phyloP scores from a whole-genome alignment of 1,140 invertebrate species.

The Listronotus bonariensis region DNA sequence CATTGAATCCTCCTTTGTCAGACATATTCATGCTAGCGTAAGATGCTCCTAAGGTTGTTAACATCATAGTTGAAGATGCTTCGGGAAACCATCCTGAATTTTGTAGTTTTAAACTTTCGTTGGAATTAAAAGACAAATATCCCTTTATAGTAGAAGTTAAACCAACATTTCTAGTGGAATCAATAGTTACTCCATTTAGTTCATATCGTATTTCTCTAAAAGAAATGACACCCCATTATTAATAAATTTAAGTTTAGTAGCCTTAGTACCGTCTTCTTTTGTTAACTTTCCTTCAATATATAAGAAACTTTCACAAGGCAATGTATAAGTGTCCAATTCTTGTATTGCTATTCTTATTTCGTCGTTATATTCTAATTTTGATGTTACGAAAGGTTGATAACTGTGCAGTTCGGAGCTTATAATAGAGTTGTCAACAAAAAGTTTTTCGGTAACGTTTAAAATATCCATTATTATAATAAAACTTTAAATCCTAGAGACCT shows the following conservation, averaged over 20 bases:
- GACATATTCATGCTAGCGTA: no score
- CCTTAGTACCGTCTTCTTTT: slow-evolving; percentile 28
- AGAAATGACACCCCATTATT: slow-evolving; percentile 55
- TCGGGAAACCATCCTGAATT: slow-evolving; percentile 15
- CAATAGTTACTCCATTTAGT: slow-evolving; percentile 56
- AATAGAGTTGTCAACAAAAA: slow-evolving; percentile 23
- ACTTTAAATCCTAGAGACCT: slow-evolving; percentile 23
- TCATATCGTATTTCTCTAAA: slow-evolving; percentile 59
- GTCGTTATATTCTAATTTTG: slow-evolving; percentile 36
- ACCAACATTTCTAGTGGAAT: slow-evolving; percentile 54
- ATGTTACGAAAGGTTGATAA: slow-evolving; percentile 31
- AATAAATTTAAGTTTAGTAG: slow-evolving; percentile 42
- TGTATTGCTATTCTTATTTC: slow-evolving; percentile 43
- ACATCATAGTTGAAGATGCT: background rate
- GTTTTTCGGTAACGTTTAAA: slow-evolving; percentile 20
- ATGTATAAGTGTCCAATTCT: slow-evolving; percentile 40
- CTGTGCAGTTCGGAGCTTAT: slow-evolving; percentile 28
- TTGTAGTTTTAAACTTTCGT: slow-evolving; percentile 7
- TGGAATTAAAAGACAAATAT: slow-evolving; percentile 42
- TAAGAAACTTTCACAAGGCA: slow-evolving; percentile 38
- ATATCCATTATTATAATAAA: slow-evolving; percentile 27
- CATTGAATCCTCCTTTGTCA: no score
- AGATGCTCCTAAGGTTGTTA: no score
- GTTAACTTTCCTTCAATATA: slow-evolving; percentile 46
- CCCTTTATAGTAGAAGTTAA: slow-evolving; percentile 55